Evolutionary conservation across 2,797 vertebrate species (phyloP).

Genomic region (Epinephelus awoara): DNA sequence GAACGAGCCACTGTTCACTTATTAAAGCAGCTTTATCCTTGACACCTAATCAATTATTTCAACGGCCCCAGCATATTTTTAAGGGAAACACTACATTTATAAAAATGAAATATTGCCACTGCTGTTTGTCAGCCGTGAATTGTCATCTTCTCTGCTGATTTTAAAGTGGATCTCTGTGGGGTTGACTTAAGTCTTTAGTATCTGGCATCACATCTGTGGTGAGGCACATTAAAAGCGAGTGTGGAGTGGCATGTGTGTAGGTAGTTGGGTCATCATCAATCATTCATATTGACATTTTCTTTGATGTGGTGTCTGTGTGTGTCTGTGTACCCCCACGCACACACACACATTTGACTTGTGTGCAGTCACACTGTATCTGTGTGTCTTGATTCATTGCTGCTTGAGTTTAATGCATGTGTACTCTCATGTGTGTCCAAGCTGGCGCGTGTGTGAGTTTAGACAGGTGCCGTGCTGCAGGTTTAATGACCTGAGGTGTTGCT

Average conservation of each 20-base stretch:
- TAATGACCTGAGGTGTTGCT: conserved; percentile 63
- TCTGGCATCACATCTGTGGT: conserved; percentile 7
- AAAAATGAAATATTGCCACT: background rate
- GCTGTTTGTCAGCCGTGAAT: background rate
- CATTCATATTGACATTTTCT: conserved; percentile 79
- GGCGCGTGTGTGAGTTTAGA: conserved; percentile 31
- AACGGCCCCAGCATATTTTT: background rate
- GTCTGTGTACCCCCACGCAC: conserved; percentile 14
- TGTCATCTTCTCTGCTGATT: conserved; percentile 6
- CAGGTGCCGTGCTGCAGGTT: conserved; percentile 59
- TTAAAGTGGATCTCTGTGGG: background rate
- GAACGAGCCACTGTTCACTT: conserved; percentile 33
- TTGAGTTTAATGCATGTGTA: background rate
- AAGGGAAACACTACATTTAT: background rate
- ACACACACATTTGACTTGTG: conserved; percentile 1
- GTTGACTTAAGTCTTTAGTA: background rate
- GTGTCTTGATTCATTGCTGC: conserved; percentile 5
- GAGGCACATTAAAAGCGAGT: conserved; percentile 25
- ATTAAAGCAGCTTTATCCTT: conserved; percentile 22
- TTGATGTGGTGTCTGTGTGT: conserved; percentile 62
- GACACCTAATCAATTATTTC: conserved; percentile 52
- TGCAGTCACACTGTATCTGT: background rate
- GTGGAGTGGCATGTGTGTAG: conserved; percentile 42
- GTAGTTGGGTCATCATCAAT: conserved; percentile 70
- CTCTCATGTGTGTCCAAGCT: background rate